These are phyloP conservation scores for Galemys pyrenaicus DNA, from an alignment of 2,113 vertebrate genomes.

Conservation along the genomic window DNA sequence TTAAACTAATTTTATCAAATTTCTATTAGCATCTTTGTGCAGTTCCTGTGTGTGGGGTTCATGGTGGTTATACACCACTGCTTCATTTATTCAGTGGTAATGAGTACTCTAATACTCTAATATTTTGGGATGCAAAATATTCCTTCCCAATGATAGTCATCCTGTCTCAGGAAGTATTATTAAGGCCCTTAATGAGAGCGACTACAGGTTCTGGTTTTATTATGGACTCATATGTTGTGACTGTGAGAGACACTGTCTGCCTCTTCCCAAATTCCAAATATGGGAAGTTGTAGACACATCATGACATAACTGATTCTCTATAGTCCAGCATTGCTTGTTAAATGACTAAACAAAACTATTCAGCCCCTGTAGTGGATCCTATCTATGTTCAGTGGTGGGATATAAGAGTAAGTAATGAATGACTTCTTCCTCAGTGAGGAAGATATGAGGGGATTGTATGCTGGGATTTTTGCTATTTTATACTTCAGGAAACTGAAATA, in stretches of 20 bases:
- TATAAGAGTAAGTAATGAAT: neutral
- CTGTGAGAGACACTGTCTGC: neutral
- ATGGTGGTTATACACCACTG: neutral
- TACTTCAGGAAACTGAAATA: neutral
- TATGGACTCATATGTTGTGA: neutral
- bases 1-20: conserved; percentile 1
- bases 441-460: neutral
- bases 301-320: neutral
- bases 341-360: neutral
- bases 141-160: neutral
- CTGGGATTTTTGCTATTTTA: neutral
- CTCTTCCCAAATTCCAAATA: neutral
- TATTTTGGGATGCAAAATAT: conserved; percentile 6
- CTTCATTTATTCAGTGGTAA: neutral
- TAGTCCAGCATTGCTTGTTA: neutral
- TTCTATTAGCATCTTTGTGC: neutral
- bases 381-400: neutral
- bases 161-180: neutral
- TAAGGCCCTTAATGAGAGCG: neutral
- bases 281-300: neutral
- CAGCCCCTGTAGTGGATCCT: neutral
- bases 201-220: neutral
- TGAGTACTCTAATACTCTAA: conserved; percentile 8
- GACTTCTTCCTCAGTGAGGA: neutral
- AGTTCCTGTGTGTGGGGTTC: neutral